Base-by-base conservation (phyloP, 2,888 invertebrate species). In the Arge pagana region DNA sequence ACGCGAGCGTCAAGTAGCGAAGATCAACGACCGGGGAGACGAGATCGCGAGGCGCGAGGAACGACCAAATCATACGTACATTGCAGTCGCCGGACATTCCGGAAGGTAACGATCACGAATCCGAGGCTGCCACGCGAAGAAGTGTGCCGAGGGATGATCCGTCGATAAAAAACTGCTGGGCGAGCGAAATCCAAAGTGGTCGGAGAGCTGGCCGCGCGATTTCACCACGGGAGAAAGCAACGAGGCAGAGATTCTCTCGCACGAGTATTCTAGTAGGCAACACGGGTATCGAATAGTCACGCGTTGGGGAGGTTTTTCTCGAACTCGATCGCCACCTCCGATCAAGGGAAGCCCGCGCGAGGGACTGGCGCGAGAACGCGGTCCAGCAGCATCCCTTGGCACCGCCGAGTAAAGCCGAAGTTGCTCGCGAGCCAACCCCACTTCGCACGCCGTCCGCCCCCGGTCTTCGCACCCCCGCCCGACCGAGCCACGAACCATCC, bases 371-470 rank as follows among this genome's bases (percentile, higher is more conserved):
- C 67, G 67, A 66, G 63, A 64, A 65, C 65, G 66, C 64, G 64
- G 64, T 67, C 72, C 67, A 71, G 68, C 72, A 71, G 66, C 67
- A 65, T 65, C 71, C 66, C 68, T 69, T 73, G 72, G 74, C 72
- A 71, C 72, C 68, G 62, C 61, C 53, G 56, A 45, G 18, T 35
- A 13, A 56, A 58, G 60, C 57, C 58, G 60, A 58, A 57, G 59
- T 65, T 55, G 39, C 56, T 45, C 54, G 31, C 55, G 48, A 45
- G 24, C 23, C 48, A 53, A 53, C 61, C 51, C 55, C 55, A 52
- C 59, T 53, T 55, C 53, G 52, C 45, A 58, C 55, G 53, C 56
- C 54, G 50, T 40, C 53, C 50, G 51, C 55, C 52, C 28, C 39
- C 50, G 30, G 39, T 23, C 50, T 45, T n/a, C n/a, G n/a, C n/a